Evolutionary conservation across 2,888 invertebrate species (phyloP), one percentile per base, ranked within the genome.

Genomic region (Lithophane semibrunnea): DNA sequence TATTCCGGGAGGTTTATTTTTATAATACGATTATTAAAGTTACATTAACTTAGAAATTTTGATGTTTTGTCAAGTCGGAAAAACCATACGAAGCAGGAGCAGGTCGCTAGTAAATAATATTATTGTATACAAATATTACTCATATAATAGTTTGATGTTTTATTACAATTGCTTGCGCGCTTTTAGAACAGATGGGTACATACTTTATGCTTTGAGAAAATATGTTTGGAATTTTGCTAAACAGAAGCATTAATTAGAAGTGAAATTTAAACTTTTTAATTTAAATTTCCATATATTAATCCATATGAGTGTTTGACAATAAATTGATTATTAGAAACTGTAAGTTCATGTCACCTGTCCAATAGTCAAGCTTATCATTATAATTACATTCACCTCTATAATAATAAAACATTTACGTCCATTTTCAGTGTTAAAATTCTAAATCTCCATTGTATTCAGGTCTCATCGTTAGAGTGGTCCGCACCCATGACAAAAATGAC

Each of bases 401-500:
- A 60, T 71, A 86, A 80, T 76, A 73, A 75, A 78, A 80, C 61
- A 82, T 85, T 67, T 52, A 79, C 66, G 42, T 86, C 75, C 72
- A 77, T 72, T 82, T 80, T 69, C 68, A 67, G 77, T 67, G 85
- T 87, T 73, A 76, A 88, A 87, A 80, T 86, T 84, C 77, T 81
- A 86, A 87, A 88, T 90, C 85, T 90, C 84, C 75, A 78, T 86
- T 85, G 75, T 86, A 82, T 85, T 87, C 77, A 82, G 85, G 84
- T 75, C 83, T 86, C 86, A 88, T 88, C 84, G 85, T 73, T 89
- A 84, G 88, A 90, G 89, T 90, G 90, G 86, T 88, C 92, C 93
- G 90, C 94, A 90, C 94, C 94, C 93, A 91, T 90, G 86, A 90
- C 91, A 88, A 91, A 92, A 94, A 94, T 93, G 91, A 94, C 91